Evolutionary conservation across 2,888 invertebrate genomes (phyloP).

Genomic region (Epirrhoe tristata): DNA sequence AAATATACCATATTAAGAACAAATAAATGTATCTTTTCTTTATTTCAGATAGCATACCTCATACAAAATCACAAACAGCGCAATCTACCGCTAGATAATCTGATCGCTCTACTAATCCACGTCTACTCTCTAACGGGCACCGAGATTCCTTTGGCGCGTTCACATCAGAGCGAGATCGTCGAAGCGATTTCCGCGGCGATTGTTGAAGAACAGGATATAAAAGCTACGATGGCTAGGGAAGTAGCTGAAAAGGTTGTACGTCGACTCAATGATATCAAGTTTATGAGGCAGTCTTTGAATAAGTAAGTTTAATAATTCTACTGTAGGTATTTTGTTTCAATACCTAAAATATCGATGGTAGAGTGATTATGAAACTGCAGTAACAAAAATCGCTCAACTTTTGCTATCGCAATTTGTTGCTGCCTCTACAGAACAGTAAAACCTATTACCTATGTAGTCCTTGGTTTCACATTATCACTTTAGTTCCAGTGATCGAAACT

Average conservation of each 20-base stretch:
- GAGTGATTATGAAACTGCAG: too few species aligned
- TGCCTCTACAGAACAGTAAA: too few species aligned
- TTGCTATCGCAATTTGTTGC: too few species aligned
- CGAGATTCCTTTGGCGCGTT: conserved; percentile 80
- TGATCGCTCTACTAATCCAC: conserved; percentile 85
- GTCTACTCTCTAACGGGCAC: conserved; percentile 87
- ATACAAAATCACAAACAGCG: conserved; percentile 83
- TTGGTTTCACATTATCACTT: too few species aligned
- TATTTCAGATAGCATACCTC: conserved; percentile 82
- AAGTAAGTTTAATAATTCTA: conserved; percentile 59
- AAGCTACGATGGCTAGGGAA: conserved; percentile 64
- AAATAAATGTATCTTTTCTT: neutral
- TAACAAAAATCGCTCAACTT: too few species aligned
- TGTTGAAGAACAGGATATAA: conserved; percentile 76
- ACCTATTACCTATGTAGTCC: too few species aligned
- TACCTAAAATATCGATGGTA: too few species aligned
- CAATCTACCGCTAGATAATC: conserved; percentile 82
- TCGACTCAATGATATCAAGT: conserved; percentile 67
- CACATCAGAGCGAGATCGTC: conserved; percentile 10
- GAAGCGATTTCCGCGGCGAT: conserved; percentile 15
- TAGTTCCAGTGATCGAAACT: too few species aligned
- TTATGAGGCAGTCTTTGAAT: conserved; percentile 67
- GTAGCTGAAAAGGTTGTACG: conserved; percentile 63
- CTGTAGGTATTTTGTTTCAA: neutral
- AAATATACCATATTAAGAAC: too few species aligned